A percentile compares a stretch with the other conserved stretches of the same genome.
These are phyloP conservation scores for Oophaga sylvatica DNA, from an alignment of 2,797 vertebrate genomes.

Conservation along the genomic window DNA sequence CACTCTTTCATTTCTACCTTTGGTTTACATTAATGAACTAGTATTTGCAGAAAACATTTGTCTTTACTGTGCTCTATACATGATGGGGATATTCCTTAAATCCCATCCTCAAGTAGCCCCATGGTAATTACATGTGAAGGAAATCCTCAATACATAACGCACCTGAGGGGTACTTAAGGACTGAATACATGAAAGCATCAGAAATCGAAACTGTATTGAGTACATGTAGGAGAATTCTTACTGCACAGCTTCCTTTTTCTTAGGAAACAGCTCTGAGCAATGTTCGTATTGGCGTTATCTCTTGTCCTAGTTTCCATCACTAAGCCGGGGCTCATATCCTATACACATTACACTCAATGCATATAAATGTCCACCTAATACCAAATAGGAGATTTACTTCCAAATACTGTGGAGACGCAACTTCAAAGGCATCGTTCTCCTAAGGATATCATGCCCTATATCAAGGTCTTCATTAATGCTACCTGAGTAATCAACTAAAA, in stretches of 20 bases:
- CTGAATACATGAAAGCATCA: neutral
- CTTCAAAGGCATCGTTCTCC: slow-evolving; percentile 24
- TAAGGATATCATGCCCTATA: slow-evolving; percentile 1
- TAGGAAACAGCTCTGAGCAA: neutral
- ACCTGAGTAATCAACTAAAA: neutral
- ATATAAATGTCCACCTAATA: slow-evolving; percentile 31
- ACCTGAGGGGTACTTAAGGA: neutral
- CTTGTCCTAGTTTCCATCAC: slow-evolving; percentile 23
- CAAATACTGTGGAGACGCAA: neutral
- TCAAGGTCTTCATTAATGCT: neutral
- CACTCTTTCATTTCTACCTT: neutral
- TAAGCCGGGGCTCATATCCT: slow-evolving; percentile 29
- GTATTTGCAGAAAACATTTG: neutral
- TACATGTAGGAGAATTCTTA: neutral
- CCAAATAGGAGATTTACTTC: slow-evolving; percentile 5
- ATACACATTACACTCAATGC: slow-evolving; percentile 15
- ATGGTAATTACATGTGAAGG: neutral
- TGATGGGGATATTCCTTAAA: neutral
- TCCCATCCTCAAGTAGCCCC: neutral
- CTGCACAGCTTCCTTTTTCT: neutral
- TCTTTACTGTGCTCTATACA: neutral
- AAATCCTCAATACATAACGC: neutral
- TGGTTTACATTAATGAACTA: neutral
- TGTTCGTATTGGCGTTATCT: slow-evolving; percentile 14
- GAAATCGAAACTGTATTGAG: neutral